Percentiles rank a stretch among this genome's conserved stretches.
phyloP scores from a whole-genome alignment of 1,140 invertebrate species.

The Neelides sp. region DNA sequence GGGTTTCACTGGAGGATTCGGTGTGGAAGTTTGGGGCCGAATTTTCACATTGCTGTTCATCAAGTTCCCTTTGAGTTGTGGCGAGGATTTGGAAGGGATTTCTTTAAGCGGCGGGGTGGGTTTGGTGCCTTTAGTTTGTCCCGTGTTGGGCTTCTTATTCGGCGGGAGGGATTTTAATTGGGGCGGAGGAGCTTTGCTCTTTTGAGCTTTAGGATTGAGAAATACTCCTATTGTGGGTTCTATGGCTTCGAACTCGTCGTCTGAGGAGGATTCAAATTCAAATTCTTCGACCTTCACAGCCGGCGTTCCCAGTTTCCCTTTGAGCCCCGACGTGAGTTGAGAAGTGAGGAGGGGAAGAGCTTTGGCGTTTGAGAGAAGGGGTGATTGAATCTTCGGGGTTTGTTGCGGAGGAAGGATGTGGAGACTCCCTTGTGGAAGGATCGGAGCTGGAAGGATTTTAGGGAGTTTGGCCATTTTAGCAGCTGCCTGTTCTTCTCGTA shows the following conservation, averaged over 20 bases:
- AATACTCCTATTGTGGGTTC: slow-evolving; percentile 26
- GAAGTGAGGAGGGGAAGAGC: background rate
- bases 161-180: background rate
- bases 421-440: slow-evolving; percentile 1
- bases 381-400: background rate
- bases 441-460: slow-evolving; percentile 22
- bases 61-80: slow-evolving; percentile 9
- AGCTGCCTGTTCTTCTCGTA: slow-evolving; percentile 15
- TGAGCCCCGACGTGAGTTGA: background rate
- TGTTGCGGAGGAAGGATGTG: background rate
- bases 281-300: slow-evolving; percentile 15
- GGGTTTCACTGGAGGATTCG: too few relatives aligned
- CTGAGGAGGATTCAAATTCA: slow-evolving; percentile 26
- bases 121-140: too few relatives aligned
- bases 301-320: slow-evolving; percentile 5
- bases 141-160: slow-evolving; percentile 2
- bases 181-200: background rate
- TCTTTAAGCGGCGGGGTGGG: background rate
- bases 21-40: too few relatives aligned
- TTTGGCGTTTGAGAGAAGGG: background rate
- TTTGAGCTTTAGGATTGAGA: background rate
- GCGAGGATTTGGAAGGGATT: background rate
- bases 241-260: slow-evolving; percentile 28
- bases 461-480: slow-evolving; percentile 23
- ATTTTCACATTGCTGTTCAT: background rate